phyloP scores from a whole-genome alignment of 1,140 invertebrate genomes.

The Globodera ellingtonae region DNA sequence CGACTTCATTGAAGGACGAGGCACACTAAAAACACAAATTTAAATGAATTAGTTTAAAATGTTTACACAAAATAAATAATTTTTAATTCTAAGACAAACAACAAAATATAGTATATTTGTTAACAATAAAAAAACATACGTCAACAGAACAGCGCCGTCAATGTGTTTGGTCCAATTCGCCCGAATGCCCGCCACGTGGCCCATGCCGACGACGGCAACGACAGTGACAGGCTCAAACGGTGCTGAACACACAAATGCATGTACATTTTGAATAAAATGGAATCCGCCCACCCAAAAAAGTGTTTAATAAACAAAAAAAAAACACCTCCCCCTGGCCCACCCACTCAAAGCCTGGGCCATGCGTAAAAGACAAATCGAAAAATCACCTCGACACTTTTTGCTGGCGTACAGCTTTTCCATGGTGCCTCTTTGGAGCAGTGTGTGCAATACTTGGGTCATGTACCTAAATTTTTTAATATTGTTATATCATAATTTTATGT shows the following conservation, averaged over 20 bases:
- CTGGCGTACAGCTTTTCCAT: slow-evolving; percentile 53
- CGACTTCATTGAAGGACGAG: slow-evolving; percentile 3
- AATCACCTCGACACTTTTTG: slow-evolving; percentile 42
- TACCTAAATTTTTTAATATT: slow-evolving; percentile 13
- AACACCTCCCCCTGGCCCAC: too few species aligned
- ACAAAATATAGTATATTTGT: too few species aligned
- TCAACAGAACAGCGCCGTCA: slow-evolving; percentile 47
- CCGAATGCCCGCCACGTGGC: slow-evolving; percentile 58
- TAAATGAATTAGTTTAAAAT: too few species aligned
- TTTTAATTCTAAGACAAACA: neutral
- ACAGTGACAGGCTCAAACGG: slow-evolving; percentile 55
- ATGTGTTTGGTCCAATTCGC: slow-evolving; percentile 53
- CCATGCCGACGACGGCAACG: slow-evolving; percentile 63
- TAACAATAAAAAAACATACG: slow-evolving; percentile 18
- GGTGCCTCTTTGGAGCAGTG: slow-evolving; percentile 44
- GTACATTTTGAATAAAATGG: too few species aligned
- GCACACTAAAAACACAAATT: neutral
- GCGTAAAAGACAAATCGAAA: neutral
- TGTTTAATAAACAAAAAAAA: too few species aligned
- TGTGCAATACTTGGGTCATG: slow-evolving; percentile 52
- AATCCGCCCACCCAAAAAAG: neutral
- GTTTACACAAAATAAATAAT: neutral
- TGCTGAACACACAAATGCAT: slow-evolving; percentile 25
- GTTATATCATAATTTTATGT: neutral
- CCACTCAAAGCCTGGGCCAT: too few species aligned